Base-by-base conservation (phyloP, 2,888 invertebrate genomes). In the Orthosia cruda region DNA sequence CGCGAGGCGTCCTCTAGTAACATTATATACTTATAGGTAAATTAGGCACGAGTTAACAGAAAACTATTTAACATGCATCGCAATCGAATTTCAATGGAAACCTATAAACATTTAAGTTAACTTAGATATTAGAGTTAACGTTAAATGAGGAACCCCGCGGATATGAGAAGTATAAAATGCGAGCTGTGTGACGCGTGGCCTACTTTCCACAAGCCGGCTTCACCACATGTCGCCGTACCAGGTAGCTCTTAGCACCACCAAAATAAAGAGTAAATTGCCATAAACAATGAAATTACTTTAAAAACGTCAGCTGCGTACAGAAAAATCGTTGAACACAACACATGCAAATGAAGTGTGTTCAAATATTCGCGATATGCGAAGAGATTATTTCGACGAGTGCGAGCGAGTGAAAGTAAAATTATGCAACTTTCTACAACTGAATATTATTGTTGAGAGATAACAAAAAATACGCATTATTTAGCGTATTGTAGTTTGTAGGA, bases 341-440 rank as follows among this genome's bases (percentile, higher is more conserved):
- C 90, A 94, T 94, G 95, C 92, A 94, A 94, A 95, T 89, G 93
- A 88, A 77, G 77, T 83, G 85, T 90, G 77, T 94, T 94, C 89
- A 92, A 95, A 94, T 92, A 91, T 91, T 92, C 89, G 93, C 94
- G 93, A 94, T 93, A 92, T 90, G 88, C 89, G 87, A 80, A 91
- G 90, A 93, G 92, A 94, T 94, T 93, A 95, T 93, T 95, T 94
- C 81, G 85, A 77, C 77, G 88, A 85, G 80, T 89, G 88, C 89
- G 88, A 95, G 88, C 89, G 88, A 95, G 96, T 95, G 96, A 96
- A 96, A 96, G 96, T 95, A 88, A 94, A 93, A 94, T 96, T 96
- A 96, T 93, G 96, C 95, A 96, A 96, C 96, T 96, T 96, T 96
- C 96, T 95, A 95, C 92, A 86, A 88, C 84, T 86, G 90, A 87